These are phyloP conservation scores for Pelosia muscerda DNA, from an alignment of 2,888 invertebrate genomes.

Conservation along the genomic window DNA sequence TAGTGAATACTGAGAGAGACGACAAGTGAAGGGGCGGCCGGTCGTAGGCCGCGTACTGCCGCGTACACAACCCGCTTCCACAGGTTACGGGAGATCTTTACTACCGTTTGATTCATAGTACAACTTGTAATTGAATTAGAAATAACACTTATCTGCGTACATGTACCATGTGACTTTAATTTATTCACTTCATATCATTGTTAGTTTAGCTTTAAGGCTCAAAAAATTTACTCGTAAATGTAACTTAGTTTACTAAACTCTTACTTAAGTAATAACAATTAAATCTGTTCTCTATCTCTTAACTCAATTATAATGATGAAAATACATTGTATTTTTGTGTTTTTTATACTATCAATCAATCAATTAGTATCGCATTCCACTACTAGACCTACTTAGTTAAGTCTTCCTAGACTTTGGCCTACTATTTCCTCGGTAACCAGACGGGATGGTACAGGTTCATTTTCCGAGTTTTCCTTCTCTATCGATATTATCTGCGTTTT, in stretches of 20 bases:
- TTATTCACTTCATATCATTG: neutral
- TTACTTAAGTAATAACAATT: neutral
- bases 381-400: no score
- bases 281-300: no score
- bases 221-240: slow-evolving; percentile 2
- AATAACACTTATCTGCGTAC: slow-evolving; percentile 70
- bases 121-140: slow-evolving; percentile 82
- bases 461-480: no score
- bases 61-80: slow-evolving; percentile 36
- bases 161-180: slow-evolving; percentile 10
- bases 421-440: no score
- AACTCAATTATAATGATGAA: no score
- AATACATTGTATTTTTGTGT: no score
- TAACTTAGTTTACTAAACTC: neutral
- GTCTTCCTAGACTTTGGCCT: no score
- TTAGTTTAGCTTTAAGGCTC: neutral
- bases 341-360: no score
- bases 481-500: no score
- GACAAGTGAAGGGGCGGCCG: slow-evolving; percentile 51
- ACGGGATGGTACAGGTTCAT: no score
- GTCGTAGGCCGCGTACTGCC: slow-evolving; percentile 44
- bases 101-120: slow-evolving; percentile 79
- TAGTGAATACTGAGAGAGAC: slow-evolving; percentile 33
- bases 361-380: no score
- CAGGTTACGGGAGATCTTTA: slow-evolving; percentile 66